These are phyloP conservation scores for Branchellion lobata DNA, from an alignment of 2,888 invertebrate species.

Conservation along the genomic window DNA sequence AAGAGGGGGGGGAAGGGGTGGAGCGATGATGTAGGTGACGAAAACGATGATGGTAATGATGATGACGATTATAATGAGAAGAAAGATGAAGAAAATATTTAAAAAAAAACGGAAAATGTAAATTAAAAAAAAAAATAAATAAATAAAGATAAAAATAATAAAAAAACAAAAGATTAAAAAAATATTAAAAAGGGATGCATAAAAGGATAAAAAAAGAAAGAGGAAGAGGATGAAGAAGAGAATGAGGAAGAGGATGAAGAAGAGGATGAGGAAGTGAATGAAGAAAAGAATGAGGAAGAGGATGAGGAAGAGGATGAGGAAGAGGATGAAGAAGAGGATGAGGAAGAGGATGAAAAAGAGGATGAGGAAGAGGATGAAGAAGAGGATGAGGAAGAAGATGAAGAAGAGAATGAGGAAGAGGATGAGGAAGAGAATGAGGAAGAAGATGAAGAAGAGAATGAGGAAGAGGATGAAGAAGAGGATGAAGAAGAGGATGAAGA, in stretches of 20 bases:
- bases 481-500: background rate
- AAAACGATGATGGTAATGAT: background rate
- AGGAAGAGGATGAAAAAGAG: background rate
- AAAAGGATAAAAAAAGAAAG: too few species aligned
- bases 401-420: background rate
- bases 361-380: background rate
- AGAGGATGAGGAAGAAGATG: background rate
- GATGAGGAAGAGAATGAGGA: background rate
- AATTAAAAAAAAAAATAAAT: too few species aligned
- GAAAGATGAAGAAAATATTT: too few species aligned
- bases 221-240: too few species aligned
- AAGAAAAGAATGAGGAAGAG: background rate
- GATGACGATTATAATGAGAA: background rate
- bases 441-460: background rate
- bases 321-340: background rate
- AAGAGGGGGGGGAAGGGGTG: background rate
- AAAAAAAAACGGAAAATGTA: too few species aligned
- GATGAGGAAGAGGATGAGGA: background rate
- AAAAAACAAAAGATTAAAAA: too few species aligned
- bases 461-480: background rate
- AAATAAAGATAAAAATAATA: too few species aligned
- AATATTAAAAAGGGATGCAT: too few species aligned
- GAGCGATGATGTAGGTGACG: background rate
- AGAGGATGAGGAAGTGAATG: too few species aligned
- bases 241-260: too few species aligned